A percentile compares a stretch with the other conserved stretches of the same genome.
phyloP scores from a whole-genome alignment of 1,140 invertebrate species.

The Mactra quadrangularis region DNA sequence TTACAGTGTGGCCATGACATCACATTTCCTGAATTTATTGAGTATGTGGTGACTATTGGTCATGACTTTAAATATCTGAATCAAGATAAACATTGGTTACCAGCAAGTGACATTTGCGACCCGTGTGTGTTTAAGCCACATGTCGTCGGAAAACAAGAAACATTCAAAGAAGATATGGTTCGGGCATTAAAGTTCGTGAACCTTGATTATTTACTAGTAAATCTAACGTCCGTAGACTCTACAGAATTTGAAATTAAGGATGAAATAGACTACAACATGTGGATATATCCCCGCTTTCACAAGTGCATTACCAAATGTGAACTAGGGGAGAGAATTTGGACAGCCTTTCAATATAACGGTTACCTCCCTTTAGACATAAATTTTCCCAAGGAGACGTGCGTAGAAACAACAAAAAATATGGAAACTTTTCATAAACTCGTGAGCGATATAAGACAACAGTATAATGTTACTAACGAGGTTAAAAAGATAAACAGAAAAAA shows the following conservation, averaged over 20 bases:
- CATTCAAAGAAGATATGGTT: slow-evolving; percentile 57
- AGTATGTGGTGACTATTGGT: slow-evolving; percentile 48
- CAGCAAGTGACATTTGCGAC: slow-evolving; percentile 61
- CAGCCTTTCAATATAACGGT: slow-evolving; percentile 65
- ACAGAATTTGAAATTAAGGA: slow-evolving; percentile 59
- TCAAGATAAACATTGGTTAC: slow-evolving; percentile 69
- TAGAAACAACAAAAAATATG: background rate
- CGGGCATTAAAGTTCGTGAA: slow-evolving; percentile 44
- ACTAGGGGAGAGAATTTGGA: slow-evolving; percentile 59
- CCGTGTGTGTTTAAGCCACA: slow-evolving; percentile 63
- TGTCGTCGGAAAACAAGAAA: slow-evolving; percentile 69
- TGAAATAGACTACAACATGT: slow-evolving; percentile 65
- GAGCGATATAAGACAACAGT: slow-evolving; percentile 4
- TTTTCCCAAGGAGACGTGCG: background rate
- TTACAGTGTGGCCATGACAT: slow-evolving; percentile 61
- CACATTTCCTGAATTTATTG: slow-evolving; percentile 65
- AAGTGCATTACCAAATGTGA: slow-evolving; percentile 52
- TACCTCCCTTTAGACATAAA: slow-evolving; percentile 57
- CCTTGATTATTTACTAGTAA: slow-evolving; percentile 34
- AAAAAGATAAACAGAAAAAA: slow-evolving; percentile 22
- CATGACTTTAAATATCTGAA: background rate
- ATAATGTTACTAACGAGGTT: slow-evolving; percentile 1
- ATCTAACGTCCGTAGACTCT: slow-evolving; percentile 12
- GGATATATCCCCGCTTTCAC: slow-evolving; percentile 22
- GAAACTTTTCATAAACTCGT: background rate